Percentiles rank a stretch among this genome's conserved stretches.
Conservation (phyloP, 2,113 vertebrate species). For the Grus americana region DNA sequence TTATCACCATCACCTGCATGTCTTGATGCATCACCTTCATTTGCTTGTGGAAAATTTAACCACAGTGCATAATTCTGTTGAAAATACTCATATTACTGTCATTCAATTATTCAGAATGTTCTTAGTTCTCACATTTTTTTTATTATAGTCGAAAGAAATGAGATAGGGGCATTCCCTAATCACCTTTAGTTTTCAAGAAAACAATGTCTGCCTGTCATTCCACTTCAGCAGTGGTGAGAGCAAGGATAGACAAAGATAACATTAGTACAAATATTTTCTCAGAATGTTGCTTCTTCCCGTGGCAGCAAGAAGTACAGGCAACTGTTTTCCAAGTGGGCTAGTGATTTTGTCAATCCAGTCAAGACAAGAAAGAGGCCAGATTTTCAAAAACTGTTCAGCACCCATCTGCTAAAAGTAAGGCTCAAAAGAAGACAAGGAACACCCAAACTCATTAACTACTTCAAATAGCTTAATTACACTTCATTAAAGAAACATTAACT, state of each 20-base stretch:
- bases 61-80: not conserved
- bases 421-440: not conserved
- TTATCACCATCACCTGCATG: not conserved
- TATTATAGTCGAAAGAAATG: not conserved
- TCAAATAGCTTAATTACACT: not conserved
- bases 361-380: not conserved
- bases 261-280: not conserved
- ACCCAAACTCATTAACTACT: not conserved
- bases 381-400: not conserved
- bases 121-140: not conserved
- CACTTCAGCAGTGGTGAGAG: not conserved
- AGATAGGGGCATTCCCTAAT: not conserved
- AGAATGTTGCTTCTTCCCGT: not conserved
- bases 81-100: not conserved
- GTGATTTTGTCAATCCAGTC: not conserved
- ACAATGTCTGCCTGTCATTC: not conserved
- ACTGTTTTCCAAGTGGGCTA: not conserved
- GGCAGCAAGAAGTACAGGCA: not conserved
- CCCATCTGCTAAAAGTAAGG: not conserved
- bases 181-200: not conserved
- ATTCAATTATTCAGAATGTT: not conserved
- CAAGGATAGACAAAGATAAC: not conserved
- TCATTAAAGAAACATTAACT: not conserved
- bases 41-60: not conserved
- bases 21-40: not conserved